Conservation (phyloP, 1,140 invertebrate species). For the Parapsyche elsis region DNA sequence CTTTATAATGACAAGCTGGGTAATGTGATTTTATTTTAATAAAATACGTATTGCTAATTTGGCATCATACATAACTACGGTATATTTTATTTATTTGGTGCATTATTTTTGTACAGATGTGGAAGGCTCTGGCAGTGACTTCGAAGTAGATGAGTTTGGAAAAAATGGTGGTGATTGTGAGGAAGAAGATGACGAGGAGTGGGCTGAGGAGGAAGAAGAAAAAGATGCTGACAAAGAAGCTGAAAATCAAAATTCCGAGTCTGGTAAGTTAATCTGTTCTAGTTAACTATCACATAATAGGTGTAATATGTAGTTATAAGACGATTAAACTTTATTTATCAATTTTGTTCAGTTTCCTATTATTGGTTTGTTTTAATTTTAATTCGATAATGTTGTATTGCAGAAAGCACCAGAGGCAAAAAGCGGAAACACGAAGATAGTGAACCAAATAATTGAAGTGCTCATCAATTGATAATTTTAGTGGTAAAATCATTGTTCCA, state of each 20-base stretch:
- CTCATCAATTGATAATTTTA: conserved; percentile 49
- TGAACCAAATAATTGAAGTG: conserved; percentile 64
- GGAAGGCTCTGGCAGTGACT: conserved; percentile 73
- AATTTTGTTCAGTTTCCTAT: conserved; percentile 23
- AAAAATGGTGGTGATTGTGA: conserved; percentile 62
- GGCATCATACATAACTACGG: background rate
- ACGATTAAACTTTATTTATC: background rate
- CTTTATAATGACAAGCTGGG: conserved; percentile 80
- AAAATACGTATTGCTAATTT: background rate
- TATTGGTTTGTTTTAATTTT: no score
- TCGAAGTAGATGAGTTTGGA: conserved; percentile 66
- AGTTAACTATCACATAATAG: background rate
- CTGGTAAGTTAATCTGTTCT: conserved; percentile 36
- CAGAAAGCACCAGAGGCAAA: conserved; percentile 68
- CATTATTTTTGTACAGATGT: conserved; percentile 64
- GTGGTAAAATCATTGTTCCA: conserved; percentile 53
- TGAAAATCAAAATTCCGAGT: conserved; percentile 55
- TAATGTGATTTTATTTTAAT: conserved; percentile 57
- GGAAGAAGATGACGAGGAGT: conserved; percentile 74
- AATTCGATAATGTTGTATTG: conserved; percentile 10
- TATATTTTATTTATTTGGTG: background rate
- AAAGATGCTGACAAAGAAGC: conserved; percentile 57
- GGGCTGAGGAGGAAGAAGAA: conserved; percentile 70
- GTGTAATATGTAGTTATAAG: background rate
- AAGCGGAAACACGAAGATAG: conserved; percentile 66